Evolutionary conservation across 2,797 vertebrate genomes (phyloP).

Genomic region (Serranus cabrilla): DNA sequence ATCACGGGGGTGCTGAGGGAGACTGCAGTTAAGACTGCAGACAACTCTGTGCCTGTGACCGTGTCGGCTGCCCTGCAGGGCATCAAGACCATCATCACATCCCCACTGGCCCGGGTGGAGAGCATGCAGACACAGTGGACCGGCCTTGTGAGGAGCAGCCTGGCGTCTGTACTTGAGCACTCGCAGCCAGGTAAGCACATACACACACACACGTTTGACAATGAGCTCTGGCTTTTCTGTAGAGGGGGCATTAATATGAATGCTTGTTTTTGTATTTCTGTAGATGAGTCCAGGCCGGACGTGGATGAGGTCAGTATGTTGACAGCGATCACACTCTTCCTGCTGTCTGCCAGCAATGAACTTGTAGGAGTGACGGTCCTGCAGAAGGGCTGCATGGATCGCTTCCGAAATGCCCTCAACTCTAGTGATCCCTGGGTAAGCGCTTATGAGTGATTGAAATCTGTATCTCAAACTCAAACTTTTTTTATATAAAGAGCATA

Average conservation of each 20-base stretch:
- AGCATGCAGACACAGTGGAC: slow-evolving; percentile 94
- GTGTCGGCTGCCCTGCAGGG: slow-evolving; percentile 95
- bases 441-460: not conserved
- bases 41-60: slow-evolving; percentile 89
- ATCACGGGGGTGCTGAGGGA: slow-evolving; percentile 96
- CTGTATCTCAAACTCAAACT: too few relatives aligned
- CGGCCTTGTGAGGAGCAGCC: slow-evolving; percentile 93
- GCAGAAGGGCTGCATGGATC: slow-evolving; percentile 94
- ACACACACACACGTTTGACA: not conserved
- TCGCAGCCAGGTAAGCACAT: slow-evolving; percentile 90
- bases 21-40: slow-evolving; percentile 91
- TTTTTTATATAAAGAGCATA: too few relatives aligned
- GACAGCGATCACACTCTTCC: slow-evolving; percentile 95
- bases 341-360: slow-evolving; percentile 93
- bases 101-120: slow-evolving; percentile 87
- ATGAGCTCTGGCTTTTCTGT: not conserved
- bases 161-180: slow-evolving; percentile 95
- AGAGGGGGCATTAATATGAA: not conserved
- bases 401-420: slow-evolving; percentile 93
- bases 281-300: slow-evolving; percentile 89
- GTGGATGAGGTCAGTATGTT: slow-evolving; percentile 96
- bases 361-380: slow-evolving; percentile 93
- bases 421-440: slow-evolving; percentile 94
- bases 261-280: slow-evolving; percentile 42
- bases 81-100: slow-evolving; percentile 95